Base-by-base conservation (phyloP, 2,113 vertebrate genomes). In the Oxygymnocypris stewartii region DNA sequence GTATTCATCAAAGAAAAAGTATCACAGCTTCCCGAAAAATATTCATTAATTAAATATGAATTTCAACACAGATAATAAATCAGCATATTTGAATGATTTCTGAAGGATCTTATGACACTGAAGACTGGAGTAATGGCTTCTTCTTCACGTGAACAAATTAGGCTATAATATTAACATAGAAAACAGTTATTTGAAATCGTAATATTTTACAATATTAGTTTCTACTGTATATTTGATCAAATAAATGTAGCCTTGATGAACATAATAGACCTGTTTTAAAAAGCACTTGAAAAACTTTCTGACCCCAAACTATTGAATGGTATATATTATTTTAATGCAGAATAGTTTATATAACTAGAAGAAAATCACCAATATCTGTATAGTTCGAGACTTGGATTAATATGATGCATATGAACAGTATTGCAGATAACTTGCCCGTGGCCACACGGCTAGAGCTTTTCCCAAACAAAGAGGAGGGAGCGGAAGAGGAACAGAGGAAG, bases 391-490 rank as follows among this genome's bases (percentile, higher is more conserved):
- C 23, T 76, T 28, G n/a, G 23, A 28, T 49, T 76, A 76, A 76
- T 16, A 13, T 47, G 4, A 20, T 78, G 25, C 25, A 11, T 78
- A 51, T 78, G 16, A 31, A 35, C 93, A 99, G 98, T 81, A 99
- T 99, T 86, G 98, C 98, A 61, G 98, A 99, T 91, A 99, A 99
- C 90, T 94, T 99, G 67, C 98, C 98, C 1, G 98, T 99, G 89
- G 98, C 98, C 83, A 99, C 98, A 3, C 94, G 97, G 77, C 94
- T 99, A 86, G 97, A 99, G 90, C 96, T 96, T 47, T 97, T 97
- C 93, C 95, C 96, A 79, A 97, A 92, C 92, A 95, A 94, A 13
- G 97, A 97, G 44, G 94, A 93, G 14, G 96, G 93, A 59, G 95
- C 91, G 2, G 96, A 97, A 37, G 96, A 97, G 44, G 96, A 97